Percentiles rank a stretch among this genome's conserved stretches.
phyloP scores from a whole-genome alignment of 2,888 invertebrate genomes.

The Molorchus minor region DNA sequence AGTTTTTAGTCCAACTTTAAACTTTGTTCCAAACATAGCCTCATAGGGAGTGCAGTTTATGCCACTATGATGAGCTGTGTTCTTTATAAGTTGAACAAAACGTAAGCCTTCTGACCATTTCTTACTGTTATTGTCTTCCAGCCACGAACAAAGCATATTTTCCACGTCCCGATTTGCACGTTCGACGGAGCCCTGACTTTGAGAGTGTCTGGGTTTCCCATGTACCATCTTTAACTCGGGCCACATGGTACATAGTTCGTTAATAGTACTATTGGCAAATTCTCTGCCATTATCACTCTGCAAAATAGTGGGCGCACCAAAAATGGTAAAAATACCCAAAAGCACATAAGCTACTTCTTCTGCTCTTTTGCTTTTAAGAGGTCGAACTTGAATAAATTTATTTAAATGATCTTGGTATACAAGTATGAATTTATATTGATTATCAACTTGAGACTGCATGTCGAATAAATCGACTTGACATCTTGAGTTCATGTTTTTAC shows the following conservation, averaged over 20 bases:
- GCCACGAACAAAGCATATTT: slow-evolving; percentile 31
- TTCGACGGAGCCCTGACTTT: slow-evolving; percentile 33
- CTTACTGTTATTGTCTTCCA: slow-evolving; percentile 24
- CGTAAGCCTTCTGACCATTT: slow-evolving; percentile 24
- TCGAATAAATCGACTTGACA: slow-evolving; percentile 57
- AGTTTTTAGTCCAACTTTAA: neutral
- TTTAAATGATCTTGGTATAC: slow-evolving; percentile 39
- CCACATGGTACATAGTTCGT: neutral
- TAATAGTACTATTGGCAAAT: neutral
- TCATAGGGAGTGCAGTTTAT: slow-evolving; percentile 24
- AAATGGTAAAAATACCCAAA: slow-evolving; percentile 45
- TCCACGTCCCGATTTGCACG: slow-evolving; percentile 35
- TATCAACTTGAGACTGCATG: slow-evolving; percentile 44
- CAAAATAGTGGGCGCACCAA: slow-evolving; percentile 49
- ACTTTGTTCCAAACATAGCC: slow-evolving; percentile 19
- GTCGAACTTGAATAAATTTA: slow-evolving; percentile 43
- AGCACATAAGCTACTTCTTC: slow-evolving; percentile 44
- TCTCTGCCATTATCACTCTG: slow-evolving; percentile 45
- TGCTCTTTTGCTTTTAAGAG: slow-evolving; percentile 44
- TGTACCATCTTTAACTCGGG: slow-evolving; percentile 24
- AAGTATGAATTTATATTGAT: slow-evolving; percentile 40
- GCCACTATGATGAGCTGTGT: slow-evolving; percentile 18
- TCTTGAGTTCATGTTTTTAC: slow-evolving; percentile 45
- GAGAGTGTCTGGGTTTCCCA: slow-evolving; percentile 32
- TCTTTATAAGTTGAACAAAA: slow-evolving; percentile 21